Evolutionary conservation across 2,888 invertebrate species (phyloP).

Genomic region (Invenusta paracnida): DNA sequence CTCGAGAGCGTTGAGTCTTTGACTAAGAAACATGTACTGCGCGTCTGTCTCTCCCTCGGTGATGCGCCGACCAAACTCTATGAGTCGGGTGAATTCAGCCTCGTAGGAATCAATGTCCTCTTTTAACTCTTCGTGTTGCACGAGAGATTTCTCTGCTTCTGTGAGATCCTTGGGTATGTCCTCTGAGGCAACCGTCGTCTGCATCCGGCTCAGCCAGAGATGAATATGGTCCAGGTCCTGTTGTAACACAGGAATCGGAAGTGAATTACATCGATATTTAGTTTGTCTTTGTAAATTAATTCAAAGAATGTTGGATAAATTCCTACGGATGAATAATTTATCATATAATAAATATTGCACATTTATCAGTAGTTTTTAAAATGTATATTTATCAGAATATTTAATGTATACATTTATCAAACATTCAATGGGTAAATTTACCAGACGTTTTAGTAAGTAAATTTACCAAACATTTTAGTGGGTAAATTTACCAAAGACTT

Average conservation of each 20-base stretch:
- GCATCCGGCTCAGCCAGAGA: slow-evolving; percentile 94
- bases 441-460: too few relatives aligned
- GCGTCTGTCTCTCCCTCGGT: slow-evolving; percentile 78
- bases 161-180: slow-evolving; percentile 59
- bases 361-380: too few relatives aligned
- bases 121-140: slow-evolving; percentile 93
- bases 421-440: too few relatives aligned
- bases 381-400: too few relatives aligned
- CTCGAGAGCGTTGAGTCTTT: slow-evolving; percentile 87
- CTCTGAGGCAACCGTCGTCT: slow-evolving; percentile 71
- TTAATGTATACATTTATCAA: too few relatives aligned
- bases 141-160: slow-evolving; percentile 87
- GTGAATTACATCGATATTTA: neutral
- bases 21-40: slow-evolving; percentile 97
- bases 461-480: too few relatives aligned
- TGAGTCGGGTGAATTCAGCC: slow-evolving; percentile 96
- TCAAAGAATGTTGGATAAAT: too few relatives aligned
- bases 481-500: too few relatives aligned
- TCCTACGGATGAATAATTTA: too few relatives aligned
- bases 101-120: slow-evolving; percentile 99
- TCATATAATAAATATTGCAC: too few relatives aligned
- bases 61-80: slow-evolving; percentile 78
- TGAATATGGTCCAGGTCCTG: slow-evolving; percentile 98
- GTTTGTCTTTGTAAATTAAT: neutral
- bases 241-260: neutral